Conservation (phyloP, 2,797 vertebrate species). For the Tapera naevia region DNA sequence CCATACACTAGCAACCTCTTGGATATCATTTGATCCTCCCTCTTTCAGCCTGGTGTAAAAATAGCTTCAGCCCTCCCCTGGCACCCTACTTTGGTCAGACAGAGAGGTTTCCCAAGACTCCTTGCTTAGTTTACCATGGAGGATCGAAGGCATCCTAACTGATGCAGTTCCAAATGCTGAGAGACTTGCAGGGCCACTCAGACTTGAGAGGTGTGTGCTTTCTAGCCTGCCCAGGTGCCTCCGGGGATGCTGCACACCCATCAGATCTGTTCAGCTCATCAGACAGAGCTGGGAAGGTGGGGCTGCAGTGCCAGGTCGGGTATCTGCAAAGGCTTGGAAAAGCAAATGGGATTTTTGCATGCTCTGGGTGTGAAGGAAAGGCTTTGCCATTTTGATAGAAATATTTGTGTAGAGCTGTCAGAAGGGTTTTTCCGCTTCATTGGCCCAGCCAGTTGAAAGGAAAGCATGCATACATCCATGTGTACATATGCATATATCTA, state of each 20-base stretch:
- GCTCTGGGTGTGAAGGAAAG: not conserved
- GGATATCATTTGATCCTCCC: not conserved
- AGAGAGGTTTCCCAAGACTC: not conserved
- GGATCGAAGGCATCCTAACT: not conserved
- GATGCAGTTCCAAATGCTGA: not conserved
- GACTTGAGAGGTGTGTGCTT: not conserved
- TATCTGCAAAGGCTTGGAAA: not conserved
- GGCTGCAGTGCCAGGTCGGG: not conserved
- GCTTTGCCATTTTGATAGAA: not conserved
- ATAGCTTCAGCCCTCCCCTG: not conserved
- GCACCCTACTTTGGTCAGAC: not conserved
- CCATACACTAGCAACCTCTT: not conserved
- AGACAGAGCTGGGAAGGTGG: not conserved
- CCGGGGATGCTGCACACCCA: not conserved
- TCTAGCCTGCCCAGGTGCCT: not conserved
- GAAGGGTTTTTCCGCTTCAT: conserved; percentile 15
- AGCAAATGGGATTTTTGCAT: not conserved
- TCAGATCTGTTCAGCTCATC: not conserved
- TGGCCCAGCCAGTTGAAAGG: conserved; percentile 22
- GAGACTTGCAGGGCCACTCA: not conserved
- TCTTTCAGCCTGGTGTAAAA: not conserved
- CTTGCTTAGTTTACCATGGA: not conserved
- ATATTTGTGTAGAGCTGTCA: conserved; percentile 9
- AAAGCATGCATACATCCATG: not conserved
- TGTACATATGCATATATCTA: not conserved